Evolutionary conservation across 2,113 vertebrate genomes (phyloP).

Genomic region (Forbesichthys papilliferus): DNA sequence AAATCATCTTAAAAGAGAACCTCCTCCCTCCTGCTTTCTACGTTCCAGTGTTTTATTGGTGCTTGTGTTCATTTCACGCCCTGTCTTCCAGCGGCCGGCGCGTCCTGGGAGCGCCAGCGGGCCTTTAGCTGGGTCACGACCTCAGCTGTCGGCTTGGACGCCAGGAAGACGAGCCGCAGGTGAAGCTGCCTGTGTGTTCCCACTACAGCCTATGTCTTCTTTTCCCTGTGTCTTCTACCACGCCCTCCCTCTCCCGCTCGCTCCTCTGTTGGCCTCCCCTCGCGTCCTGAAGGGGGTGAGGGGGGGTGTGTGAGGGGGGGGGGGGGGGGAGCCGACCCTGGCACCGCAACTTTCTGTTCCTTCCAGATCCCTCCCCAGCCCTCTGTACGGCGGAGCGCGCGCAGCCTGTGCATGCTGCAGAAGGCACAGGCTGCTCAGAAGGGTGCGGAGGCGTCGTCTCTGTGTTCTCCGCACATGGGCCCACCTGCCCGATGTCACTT

Average conservation of each 20-base stretch:
- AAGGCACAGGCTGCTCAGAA: too few relatives aligned
- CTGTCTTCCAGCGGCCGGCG: slow-evolving; percentile 20
- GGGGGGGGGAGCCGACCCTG: slow-evolving; percentile 16
- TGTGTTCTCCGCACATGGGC: too few relatives aligned
- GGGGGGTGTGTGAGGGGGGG: not conserved
- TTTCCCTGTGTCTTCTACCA: slow-evolving; percentile 3
- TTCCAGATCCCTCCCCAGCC: not conserved
- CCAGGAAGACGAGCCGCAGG: slow-evolving; percentile 2
- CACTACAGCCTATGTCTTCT: not conserved
- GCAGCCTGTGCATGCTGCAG: not conserved
- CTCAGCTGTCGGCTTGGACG: slow-evolving; percentile 28
- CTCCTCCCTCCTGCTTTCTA: slow-evolving; percentile 3
- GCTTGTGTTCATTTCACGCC: slow-evolving; percentile 23
- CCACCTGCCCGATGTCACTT: too few relatives aligned
- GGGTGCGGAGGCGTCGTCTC: too few relatives aligned
- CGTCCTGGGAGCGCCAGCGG: slow-evolving; percentile 5
- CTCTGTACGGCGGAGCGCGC: not conserved
- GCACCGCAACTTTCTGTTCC: slow-evolving; percentile 1
- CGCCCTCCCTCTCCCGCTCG: not conserved
- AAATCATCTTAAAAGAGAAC: too few relatives aligned
- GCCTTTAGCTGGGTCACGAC: slow-evolving; percentile 22
- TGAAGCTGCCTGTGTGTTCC: not conserved
- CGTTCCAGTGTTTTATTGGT: slow-evolving; percentile 17
- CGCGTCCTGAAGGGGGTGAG: slow-evolving; percentile 10
- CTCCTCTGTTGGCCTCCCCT: not conserved